Conservation (phyloP, 2,113 vertebrate species). For the Todiramphus chloris region DNA sequence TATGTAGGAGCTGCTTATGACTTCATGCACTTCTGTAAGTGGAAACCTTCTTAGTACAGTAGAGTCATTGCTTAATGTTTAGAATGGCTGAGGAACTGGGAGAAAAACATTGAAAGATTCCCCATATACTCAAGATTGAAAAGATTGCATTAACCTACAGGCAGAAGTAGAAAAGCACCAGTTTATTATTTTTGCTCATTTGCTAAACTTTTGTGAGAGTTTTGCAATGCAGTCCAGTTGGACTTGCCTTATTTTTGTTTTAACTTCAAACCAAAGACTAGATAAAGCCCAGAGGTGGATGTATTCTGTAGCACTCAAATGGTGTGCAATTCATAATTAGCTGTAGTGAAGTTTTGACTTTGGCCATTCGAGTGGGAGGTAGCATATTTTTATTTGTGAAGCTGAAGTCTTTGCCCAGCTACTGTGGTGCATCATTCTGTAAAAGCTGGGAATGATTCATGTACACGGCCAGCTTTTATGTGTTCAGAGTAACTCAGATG, state of each 20-base stretch:
- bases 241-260: neutral
- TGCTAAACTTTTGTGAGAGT: neutral
- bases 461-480: neutral
- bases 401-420: neutral
- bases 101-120: neutral
- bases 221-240: neutral
- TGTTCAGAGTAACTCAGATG: neutral
- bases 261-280: neutral
- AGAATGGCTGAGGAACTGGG: neutral
- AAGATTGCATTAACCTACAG: neutral
- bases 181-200: neutral
- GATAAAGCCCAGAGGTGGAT: neutral
- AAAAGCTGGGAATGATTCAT: neutral
- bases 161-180: neutral
- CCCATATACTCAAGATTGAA: neutral
- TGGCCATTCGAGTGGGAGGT: neutral
- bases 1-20: neutral
- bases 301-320: neutral
- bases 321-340: neutral
- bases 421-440: neutral
- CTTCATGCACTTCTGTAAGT: neutral
- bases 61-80: neutral
- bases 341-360: neutral
- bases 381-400: slow-evolving; percentile 18
- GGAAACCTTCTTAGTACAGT: neutral